Percentiles rank a stretch among this genome's conserved stretches.
Conservation (phyloP, 1,140 invertebrate species). For the Habropoda laboriosa region DNA sequence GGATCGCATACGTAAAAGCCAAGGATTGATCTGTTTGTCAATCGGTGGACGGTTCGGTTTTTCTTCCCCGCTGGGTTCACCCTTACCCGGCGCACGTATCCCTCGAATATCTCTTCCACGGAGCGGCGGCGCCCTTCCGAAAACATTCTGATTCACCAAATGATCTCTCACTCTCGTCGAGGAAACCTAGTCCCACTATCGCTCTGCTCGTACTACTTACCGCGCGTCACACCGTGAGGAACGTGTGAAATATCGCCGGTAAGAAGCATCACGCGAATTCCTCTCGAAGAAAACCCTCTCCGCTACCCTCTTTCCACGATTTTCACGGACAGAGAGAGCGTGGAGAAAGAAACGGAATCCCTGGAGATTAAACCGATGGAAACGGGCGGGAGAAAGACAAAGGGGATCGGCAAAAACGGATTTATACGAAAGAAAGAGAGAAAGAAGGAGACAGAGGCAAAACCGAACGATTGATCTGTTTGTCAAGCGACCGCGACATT, state of each 20-base stretch:
- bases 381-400: conserved; percentile 11
- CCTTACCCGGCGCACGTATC: not conserved
- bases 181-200: not conserved
- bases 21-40: conserved; percentile 63
- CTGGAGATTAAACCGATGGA: conserved; percentile 27
- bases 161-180: conserved; percentile 6
- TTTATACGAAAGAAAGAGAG: not conserved
- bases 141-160: conserved; percentile 29
- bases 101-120: not conserved
- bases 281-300: not conserved
- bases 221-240: not conserved
- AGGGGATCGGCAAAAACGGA: conserved; percentile 8
- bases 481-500: conserved; percentile 54
- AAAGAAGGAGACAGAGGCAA: conserved; percentile 16
- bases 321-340: conserved; percentile 17
- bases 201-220: not conserved
- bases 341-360: not conserved
- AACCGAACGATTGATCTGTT: conserved; percentile 68
- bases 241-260: conserved; percentile 14
- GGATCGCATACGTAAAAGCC: conserved; percentile 38
- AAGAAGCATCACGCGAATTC: conserved; percentile 6
- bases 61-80: not conserved
- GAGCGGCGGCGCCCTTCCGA: not conserved
- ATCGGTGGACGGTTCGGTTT: conserved; percentile 46
- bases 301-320: conserved; percentile 3